phyloP scores from a whole-genome alignment of 1,140 invertebrate genomes.

The Batillaria attramentaria region DNA sequence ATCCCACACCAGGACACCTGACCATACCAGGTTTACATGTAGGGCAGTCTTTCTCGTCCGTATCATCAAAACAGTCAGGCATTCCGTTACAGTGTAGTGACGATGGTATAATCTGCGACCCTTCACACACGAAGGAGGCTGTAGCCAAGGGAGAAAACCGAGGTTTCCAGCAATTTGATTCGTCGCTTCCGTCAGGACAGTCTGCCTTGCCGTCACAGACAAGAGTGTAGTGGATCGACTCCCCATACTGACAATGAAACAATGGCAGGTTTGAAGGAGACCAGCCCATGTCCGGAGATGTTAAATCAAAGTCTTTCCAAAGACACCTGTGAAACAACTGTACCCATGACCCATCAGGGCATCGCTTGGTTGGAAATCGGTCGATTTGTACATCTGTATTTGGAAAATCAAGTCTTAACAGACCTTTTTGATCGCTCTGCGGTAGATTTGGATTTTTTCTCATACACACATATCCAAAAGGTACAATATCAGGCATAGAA shows the following conservation, averaged over 20 bases:
- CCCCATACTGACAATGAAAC: constrained; percentile 7
- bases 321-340: constrained; percentile 15
- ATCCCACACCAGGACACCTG: constrained; percentile 21
- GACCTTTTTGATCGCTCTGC: too few species aligned
- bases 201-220: constrained; percentile 36
- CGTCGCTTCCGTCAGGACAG: constrained; percentile 34
- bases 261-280: not conserved
- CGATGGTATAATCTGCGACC: not conserved
- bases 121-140: constrained; percentile 11
- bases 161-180: constrained; percentile 11
- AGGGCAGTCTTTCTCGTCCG: constrained; percentile 33
- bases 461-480: constrained; percentile 19
- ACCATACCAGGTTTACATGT: not conserved
- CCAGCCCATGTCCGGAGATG: not conserved
- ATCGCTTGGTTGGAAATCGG: not conserved
- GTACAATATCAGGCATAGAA: not conserved
- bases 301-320: not conserved
- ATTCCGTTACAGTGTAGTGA: constrained; percentile 23
- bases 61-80: constrained; percentile 34
- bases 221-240: constrained; percentile 16
- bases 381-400: not conserved
- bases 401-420: not conserved
- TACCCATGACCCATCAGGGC: constrained; percentile 12
- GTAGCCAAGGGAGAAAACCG: not conserved
- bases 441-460: not conserved